Evolutionary conservation across 2,797 vertebrate species (phyloP), one percentile per base, ranked within the genome.

Genomic region (Moxostoma hubbsi): DNA sequence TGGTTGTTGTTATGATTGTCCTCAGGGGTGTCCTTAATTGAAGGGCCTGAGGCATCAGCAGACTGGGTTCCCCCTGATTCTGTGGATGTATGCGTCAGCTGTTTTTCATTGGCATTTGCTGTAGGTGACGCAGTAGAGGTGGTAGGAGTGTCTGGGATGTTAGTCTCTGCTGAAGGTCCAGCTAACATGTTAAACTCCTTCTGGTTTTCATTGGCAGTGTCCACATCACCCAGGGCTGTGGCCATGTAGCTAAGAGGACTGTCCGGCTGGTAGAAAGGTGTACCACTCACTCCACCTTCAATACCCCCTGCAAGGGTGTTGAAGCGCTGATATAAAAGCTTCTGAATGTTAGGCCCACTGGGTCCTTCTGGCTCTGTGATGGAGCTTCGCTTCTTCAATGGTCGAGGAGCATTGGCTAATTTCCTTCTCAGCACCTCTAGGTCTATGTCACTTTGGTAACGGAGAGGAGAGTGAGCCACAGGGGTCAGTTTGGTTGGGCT

Each of bases 291-390:
- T 54, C 93, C 92, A 1, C 93, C 92, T 84, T 99, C 97, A 90
- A 98, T 98, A 74, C 97, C 95, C 16, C 97, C 97, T 0, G 97
- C 97, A 85, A 99, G 89, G 0, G 97, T 98, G 88, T 99, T 99
- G 85, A 99, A 99, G 81, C 98, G 95, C 87, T 99, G 98, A 87
- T 99, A 99, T 9, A 99, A 82, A 9, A 99, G 90, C 74, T 99
- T 99, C 86, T 99, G 97, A 86, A 99, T 98, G 90, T 98, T 98
- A 9, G 98, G 97, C 10, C 97, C 97, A 1, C 95, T 93, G 0
- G 98, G 97, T 50, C 96, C 97, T 92, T 99, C 98, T 0, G 97
- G 97, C 87, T 99, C 98, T 0, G 98, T 99, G 91, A 99, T 99
- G n/a, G 97, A 99, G 92, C 97, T 98, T 16, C 98, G 93, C 83